These are phyloP conservation scores for Drepana falcataria DNA, from an alignment of 2,888 invertebrate species.

Conservation along the genomic window DNA sequence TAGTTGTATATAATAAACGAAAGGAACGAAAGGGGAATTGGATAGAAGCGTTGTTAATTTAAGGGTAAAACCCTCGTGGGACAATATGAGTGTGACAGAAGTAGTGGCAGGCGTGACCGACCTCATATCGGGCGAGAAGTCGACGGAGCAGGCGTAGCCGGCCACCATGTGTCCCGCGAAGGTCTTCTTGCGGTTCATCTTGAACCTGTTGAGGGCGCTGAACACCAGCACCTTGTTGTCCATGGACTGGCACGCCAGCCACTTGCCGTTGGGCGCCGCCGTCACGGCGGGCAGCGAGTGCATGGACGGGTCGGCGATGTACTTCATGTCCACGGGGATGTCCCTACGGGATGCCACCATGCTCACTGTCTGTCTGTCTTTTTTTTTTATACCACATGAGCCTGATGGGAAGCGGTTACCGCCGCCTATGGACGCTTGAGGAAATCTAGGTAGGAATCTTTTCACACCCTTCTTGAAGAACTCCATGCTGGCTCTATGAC, in stretches of 20 bases:
- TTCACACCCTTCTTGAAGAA: no score
- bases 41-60: no score
- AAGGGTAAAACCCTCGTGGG: no score
- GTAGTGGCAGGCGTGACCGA: conserved; percentile 36
- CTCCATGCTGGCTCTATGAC: no score
- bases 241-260: conserved; percentile 99
- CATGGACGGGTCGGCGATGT: conserved; percentile 99
- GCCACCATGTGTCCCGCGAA: conserved; percentile 99
- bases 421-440: no score
- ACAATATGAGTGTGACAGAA: no score
- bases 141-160: conserved; percentile 97
- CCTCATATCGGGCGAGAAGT: conserved; percentile 99
- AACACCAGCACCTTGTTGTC: conserved; percentile 99
- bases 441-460: no score
- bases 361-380: not conserved
- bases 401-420: no score
- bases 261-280: conserved; percentile 97
- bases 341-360: conserved; percentile 70
- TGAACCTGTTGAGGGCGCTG: conserved; percentile 97
- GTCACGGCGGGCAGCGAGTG: conserved; percentile 99
- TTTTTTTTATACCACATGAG: no score
- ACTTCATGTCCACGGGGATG: conserved; percentile 99
- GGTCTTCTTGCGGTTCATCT: conserved; percentile 98
- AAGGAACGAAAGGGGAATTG: no score
- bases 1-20: no score